Base-by-base conservation (phyloP, 1,140 invertebrate genomes). In the Thaumatotibia leucotreta region DNA sequence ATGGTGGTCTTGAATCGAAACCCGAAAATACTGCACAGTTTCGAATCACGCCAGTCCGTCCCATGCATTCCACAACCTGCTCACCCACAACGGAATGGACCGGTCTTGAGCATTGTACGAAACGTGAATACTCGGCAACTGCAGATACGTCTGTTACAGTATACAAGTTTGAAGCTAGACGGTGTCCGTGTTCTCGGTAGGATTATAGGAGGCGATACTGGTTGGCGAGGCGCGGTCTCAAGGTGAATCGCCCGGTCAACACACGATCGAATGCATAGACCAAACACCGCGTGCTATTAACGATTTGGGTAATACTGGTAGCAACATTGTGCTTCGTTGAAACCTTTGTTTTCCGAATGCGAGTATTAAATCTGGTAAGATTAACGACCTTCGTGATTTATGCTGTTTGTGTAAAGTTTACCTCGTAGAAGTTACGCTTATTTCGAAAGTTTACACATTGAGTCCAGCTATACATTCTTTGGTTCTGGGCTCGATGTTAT, bases 211-310 rank as follows among this genome's bases (percentile, higher is more conserved):
- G 74, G 75, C 63, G 23, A 64, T 64, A 64, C 63, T 64, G 63
- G 63, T 64, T 50, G 17, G 63, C 74, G 83, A 88, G 84, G 83
- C 79, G 86, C 82, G 84, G 80, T 85, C 75, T 88, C 88, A 90
- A 90, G 88, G 88, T 90, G 83, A 88, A 83, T 87, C 76, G 86
- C 77, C 77, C 85, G 86, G 85, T 87, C 85, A 90, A 90, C 82
- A 88, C 69, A 81, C 85, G 76, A 83, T 80, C 75, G 79, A 82
- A 87, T 82, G 76, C 86, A 82, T 89, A 90, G 86, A 88, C 84
- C 84, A 90, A 84, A 88, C 82, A 88, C 78, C 80, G 76, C 82
- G 79, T 87, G 70, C 69, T 80, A 79, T 73, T 81, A 83, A 58
- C 52, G 52, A 58, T 58, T 58, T 58, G 52, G 52, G 52, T 58